Evolutionary conservation across 2,797 vertebrate species (phyloP), one percentile per base, ranked within the genome.

Genomic region (Rhynchonycteris naso): DNA sequence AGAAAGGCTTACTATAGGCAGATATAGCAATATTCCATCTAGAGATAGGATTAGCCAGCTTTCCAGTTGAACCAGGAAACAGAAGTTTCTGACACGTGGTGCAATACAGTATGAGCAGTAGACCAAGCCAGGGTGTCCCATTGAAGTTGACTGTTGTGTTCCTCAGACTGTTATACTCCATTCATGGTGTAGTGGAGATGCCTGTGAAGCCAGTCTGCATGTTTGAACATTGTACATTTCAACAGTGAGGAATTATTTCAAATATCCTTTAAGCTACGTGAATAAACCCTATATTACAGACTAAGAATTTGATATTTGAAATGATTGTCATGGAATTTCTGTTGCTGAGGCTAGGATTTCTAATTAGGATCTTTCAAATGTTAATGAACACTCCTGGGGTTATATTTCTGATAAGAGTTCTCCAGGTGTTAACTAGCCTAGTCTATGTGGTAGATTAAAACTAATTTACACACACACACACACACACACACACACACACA

Each of bases 361-460:
- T 84, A 66, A 90, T 87, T 19, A 84, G 35, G 58, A 69, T 75
- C 54, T 83, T 91, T 93, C 69, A 81, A 65, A 86, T 82, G n/a
- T 75, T 95, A 83, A 88, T 61, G 5, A 89, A 91, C 47, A 43
- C 24, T 86, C 43, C 33, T 88, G 69, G 74, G 74, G 30, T 76
- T 81, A 4, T 72, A 71, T 92, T 95, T 95, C 26, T 89, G 74
- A 43, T 76, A 88, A 72, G 63, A 8, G 56, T 81, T 94, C 88
- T 89, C 79, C 69, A 87, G 75, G 88, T 75, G 35, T 74, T 81
- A 65, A 52, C 92, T 84, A 89, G 88, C 61, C n/a, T 88, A 82
- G 30, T 9, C 26, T 83, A 5, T 66, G 19, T 7, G 22, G 24
- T 71, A 91, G 56, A 74, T 33, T 85, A 43, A 92, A 92, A 66